Evolutionary conservation across 1,140 invertebrate species (phyloP).

Genomic region (Pinna nobilis): DNA sequence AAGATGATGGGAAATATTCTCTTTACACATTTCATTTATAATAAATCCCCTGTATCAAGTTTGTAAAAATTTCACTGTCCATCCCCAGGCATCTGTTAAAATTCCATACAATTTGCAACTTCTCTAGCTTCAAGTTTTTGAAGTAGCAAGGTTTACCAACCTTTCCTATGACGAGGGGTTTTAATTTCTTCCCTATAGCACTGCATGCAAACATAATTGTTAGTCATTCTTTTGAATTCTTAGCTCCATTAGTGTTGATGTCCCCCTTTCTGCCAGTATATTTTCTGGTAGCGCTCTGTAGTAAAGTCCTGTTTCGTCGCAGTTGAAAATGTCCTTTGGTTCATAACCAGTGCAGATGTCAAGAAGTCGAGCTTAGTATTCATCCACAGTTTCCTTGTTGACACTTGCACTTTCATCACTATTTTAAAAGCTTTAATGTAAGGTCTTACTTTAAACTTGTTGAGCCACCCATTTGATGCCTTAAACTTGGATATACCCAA

Average conservation of each 20-base stretch:
- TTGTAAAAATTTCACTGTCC: slow-evolving; percentile 26
- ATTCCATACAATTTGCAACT: slow-evolving; percentile 39
- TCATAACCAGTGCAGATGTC: slow-evolving; percentile 28
- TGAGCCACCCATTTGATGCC: slow-evolving; percentile 47
- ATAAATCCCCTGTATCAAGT: slow-evolving; percentile 41
- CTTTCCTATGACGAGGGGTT: slow-evolving; percentile 45
- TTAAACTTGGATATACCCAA: slow-evolving; percentile 47
- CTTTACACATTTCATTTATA: slow-evolving; percentile 28
- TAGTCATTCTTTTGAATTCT: slow-evolving; percentile 57
- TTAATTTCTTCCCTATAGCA: slow-evolving; percentile 34
- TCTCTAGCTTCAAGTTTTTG: slow-evolving; percentile 29
- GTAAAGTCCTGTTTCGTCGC: slow-evolving; percentile 58
- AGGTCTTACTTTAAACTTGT: slow-evolving; percentile 19
- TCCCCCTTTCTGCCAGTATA: slow-evolving; percentile 46
- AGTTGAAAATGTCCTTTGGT: slow-evolving; percentile 50
- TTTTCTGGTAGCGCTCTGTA: slow-evolving; percentile 45
- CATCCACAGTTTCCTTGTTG: not conserved
- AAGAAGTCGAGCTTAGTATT: slow-evolving; percentile 17
- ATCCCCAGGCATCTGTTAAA: slow-evolving; percentile 42
- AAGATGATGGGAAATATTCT: slow-evolving; percentile 33
- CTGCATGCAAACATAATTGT: slow-evolving; percentile 35
- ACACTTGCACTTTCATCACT: slow-evolving; percentile 36
- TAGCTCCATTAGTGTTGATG: slow-evolving; percentile 45
- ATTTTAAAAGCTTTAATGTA: slow-evolving; percentile 14
- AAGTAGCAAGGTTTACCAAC: slow-evolving; percentile 37